Percentiles rank a stretch among this genome's conserved stretches.
These are phyloP conservation scores for Dicrurus megarhynchus DNA, from an alignment of 2,113 vertebrate species.

Conservation along the genomic window DNA sequence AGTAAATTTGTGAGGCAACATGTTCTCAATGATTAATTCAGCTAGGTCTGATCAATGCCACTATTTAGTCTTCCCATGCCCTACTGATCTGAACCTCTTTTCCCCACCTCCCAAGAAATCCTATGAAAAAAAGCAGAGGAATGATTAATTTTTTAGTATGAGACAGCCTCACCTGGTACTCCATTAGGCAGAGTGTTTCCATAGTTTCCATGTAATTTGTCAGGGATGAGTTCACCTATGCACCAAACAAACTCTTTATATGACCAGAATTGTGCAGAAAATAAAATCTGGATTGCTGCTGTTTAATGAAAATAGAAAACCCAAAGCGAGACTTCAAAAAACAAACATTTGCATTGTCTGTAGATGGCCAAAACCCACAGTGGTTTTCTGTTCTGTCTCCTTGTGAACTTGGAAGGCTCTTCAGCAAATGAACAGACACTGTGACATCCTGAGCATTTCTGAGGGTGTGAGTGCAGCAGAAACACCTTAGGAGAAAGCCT, in stretches of 20 bases:
- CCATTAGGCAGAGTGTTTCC: constrained; percentile 11
- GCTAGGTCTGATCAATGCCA: background rate
- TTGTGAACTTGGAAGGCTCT: background rate
- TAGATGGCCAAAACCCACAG: background rate
- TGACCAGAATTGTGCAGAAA: background rate
- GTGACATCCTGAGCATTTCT: background rate
- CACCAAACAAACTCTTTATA: background rate
- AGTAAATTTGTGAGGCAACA: background rate
- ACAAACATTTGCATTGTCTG: background rate
- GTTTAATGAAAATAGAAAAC: background rate
- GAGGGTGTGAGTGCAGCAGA: background rate
- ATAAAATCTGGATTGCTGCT: background rate
- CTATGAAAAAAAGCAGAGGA: background rate
- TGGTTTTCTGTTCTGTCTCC: background rate
- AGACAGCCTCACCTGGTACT: background rate
- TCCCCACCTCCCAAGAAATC: background rate
- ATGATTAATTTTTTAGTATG: constrained; percentile 19
- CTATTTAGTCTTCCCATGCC: background rate
- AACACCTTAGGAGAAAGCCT: background rate
- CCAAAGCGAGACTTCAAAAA: background rate
- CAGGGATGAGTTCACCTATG: background rate
- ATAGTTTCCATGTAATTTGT: constrained; percentile 22
- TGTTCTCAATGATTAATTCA: background rate
- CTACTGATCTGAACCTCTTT: background rate
- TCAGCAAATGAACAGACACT: background rate